A percentile compares a stretch with the other conserved stretches of the same genome.
These are phyloP conservation scores for Hemicordylus capensis DNA, from an alignment of 2,113 vertebrate species.

Conservation along the genomic window DNA sequence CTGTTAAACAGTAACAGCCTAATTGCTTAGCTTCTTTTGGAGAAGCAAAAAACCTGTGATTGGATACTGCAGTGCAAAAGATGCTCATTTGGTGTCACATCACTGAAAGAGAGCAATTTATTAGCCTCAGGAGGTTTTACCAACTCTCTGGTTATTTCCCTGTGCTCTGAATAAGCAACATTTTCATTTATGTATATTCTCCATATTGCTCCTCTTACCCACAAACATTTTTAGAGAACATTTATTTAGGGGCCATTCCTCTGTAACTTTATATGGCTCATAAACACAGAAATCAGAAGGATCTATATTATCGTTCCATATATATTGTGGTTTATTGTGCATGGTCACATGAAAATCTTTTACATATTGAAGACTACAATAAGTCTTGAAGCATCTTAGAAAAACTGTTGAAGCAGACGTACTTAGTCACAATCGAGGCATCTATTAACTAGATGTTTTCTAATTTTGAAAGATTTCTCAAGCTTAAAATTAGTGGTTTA, in stretches of 20 bases:
- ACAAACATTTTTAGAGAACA: not conserved
- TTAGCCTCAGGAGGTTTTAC: not conserved
- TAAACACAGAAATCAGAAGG: not conserved
- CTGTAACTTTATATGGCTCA: not conserved
- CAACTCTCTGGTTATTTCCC: not conserved
- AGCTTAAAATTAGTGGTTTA: too few relatives aligned
- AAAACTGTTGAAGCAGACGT: too few relatives aligned
- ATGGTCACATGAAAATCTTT: not conserved
- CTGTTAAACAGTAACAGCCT: not conserved
- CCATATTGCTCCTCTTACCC: fast-evolving
- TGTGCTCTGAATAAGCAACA: not conserved
- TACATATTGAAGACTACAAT: not conserved
- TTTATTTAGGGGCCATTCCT: not conserved
- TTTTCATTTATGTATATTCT: not conserved
- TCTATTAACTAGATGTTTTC: too few relatives aligned
- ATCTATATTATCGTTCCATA: not conserved
- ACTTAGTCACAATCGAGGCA: too few relatives aligned
- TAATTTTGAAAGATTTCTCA: too few relatives aligned
- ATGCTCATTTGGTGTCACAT: not conserved
- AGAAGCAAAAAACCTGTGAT: not conserved
- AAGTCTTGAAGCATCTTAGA: too few relatives aligned
- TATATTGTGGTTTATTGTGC: too few relatives aligned
- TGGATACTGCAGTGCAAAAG: not conserved
- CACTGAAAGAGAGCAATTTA: not conserved
- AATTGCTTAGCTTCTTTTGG: not conserved